Evolutionary conservation across 2,888 invertebrate species (phyloP).

Genomic region (Scrobipalpa costella): DNA sequence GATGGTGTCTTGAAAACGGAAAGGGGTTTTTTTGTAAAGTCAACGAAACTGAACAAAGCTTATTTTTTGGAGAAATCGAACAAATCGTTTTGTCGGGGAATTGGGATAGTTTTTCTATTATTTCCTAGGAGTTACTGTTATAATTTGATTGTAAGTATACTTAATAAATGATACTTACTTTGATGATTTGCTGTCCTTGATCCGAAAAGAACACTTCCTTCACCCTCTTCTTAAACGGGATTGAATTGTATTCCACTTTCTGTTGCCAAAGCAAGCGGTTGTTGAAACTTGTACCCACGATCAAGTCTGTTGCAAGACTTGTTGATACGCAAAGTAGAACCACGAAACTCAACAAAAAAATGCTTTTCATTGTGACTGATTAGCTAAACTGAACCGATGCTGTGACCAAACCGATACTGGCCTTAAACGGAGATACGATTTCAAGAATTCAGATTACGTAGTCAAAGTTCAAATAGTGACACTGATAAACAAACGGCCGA

Average conservation of each 20-base stretch:
- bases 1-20: too few relatives aligned
- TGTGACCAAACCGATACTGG: background rate
- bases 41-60: too few relatives aligned
- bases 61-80: too few relatives aligned
- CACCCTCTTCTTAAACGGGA: slow-evolving; percentile 72
- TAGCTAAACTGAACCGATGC: background rate
- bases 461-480: slow-evolving; percentile 14
- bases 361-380: slow-evolving; percentile 46
- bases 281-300: slow-evolving; percentile 72
- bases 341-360: slow-evolving; percentile 46
- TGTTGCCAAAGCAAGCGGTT: slow-evolving; percentile 64
- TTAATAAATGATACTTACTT: slow-evolving; percentile 50
- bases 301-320: slow-evolving; percentile 62
- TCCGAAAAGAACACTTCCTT: slow-evolving; percentile 73
- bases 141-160: background rate
- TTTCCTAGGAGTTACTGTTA: too few relatives aligned
- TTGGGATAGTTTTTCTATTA: too few relatives aligned
- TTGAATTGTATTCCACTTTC: slow-evolving; percentile 69
- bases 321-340: slow-evolving; percentile 46
- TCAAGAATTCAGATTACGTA: slow-evolving; percentile 6
- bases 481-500: slow-evolving; percentile 5
- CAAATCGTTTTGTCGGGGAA: too few relatives aligned
- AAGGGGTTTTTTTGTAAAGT: too few relatives aligned
- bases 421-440: background rate
- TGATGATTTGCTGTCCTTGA: slow-evolving; percentile 71